Evolutionary conservation across 2,888 invertebrate genomes (phyloP), one percentile per base, ranked within the genome.

Genomic region (Ophonus ardosiacus): DNA sequence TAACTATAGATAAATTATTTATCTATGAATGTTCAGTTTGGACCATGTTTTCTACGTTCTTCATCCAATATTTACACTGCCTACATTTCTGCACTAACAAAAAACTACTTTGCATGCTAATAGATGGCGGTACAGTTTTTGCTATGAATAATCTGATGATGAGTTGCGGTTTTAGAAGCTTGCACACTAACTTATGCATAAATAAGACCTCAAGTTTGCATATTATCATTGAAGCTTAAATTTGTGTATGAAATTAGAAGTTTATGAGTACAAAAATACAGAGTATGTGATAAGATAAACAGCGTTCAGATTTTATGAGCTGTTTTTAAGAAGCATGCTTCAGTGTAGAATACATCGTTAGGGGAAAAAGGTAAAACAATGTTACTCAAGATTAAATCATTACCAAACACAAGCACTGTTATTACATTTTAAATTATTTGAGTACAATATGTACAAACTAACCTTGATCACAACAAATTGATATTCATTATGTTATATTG

Each of bases 61-160:
- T 38, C 31, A 38, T 68, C 13, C 24, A 68, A 68, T 68, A 68
- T 68, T 68, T 68, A 68, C 31, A 38, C 68, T 68, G 68, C 68
- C 38, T 68, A 68, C 38, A 68, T 68, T 68, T 68, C 68, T 40
- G 15, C 15, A 68, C 4, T 31, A 15, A 59, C 68, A 68, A 68
- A 31, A 68, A 68, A 68, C 31, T 68, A 7, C 24, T 68, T 68
- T 68, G 68, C 68, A 68, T 68, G 31, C 68, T 68, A 68, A 68
- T 63, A n/a, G 13, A 63, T 24, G 40, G n/a, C 24, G 68, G 10
- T 15, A 15, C 15, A n/a, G 15, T 68, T 68, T 68, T 68, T 68
- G 38, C 68, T 15, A 31, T 7, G 68, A 40, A 68, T 68, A 68
- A 68, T 68, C 68, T 15, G 24, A 24, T 68, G 68, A 68, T 68